Evolutionary conservation across 1,140 invertebrate genomes (phyloP), one percentile per base, ranked within the genome.

Genomic region (Eupristina koningsbergeri): DNA sequence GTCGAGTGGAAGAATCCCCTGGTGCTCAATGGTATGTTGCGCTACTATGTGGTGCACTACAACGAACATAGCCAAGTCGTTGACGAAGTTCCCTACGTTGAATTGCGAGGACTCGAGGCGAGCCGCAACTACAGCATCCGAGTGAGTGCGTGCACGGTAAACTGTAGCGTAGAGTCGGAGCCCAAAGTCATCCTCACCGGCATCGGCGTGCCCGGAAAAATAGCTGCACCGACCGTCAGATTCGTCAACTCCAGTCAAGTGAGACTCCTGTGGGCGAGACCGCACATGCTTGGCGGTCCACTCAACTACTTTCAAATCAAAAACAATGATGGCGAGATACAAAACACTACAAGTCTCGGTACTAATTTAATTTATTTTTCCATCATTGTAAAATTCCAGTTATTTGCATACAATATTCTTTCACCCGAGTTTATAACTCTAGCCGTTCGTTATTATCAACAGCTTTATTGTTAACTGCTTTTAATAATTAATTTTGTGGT

Each of bases 21-120:
- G 8, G 91, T 93, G 31, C 93, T 94, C 85, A 98, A 98, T 93
- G 97, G 97, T 1, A 93, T 94, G 17, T 93, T 98, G 41, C 92
- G 93, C 17, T 94, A 94, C 82, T 98, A 97, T 89, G 90, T 94
- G n/a, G 93, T 98, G 39, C 88, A 90, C 53, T 94, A 94, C 45
- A 91, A 89, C 22, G 76, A 71, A 19, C 61, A 81, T 1, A 36
- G 79, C 39, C 74, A 83, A 53, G 87, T 88, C 58, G 90, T 91
- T 31, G 89, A 91, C 3, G 88, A 89, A 22, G 80, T 31, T 0
- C 88, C 86, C 34, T 31, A 83, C 13, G 84, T 87, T 1, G 39
- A 77, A 80, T 53, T 91, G 3, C 83, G 82, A 9, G 71, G 81
- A 47, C 84, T 87, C 89, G 41, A 80, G 22, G 85, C 91, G 0